Conservation (phyloP, 2,113 vertebrate genomes). For the Alligator sinensis region DNA sequence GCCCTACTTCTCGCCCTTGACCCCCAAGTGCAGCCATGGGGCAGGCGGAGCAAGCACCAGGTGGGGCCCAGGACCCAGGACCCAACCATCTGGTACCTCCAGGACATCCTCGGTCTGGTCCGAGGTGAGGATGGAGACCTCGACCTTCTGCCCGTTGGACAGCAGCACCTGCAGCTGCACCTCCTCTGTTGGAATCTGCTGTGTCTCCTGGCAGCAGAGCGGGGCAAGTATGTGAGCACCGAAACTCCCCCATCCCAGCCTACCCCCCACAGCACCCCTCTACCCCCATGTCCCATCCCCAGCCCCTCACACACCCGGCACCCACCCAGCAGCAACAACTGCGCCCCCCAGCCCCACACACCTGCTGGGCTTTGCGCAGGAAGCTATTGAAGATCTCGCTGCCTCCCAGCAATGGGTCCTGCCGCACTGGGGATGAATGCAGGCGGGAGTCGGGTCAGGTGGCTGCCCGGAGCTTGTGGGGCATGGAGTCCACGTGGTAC, state of each 20-base stretch:
- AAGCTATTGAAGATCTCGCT: slow-evolving; percentile 98
- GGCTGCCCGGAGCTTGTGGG: accelerated
- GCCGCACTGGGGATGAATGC: slow-evolving; percentile 85
- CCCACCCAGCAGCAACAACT: neutral
- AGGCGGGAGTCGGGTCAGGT: neutral
- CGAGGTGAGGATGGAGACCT: slow-evolving; percentile 91
- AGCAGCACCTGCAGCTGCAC: slow-evolving; percentile 93
- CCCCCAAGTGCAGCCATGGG: neutral
- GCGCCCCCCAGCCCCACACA: slow-evolving; percentile 49
- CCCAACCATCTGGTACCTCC: slow-evolving; percentile 83
- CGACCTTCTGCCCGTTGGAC: slow-evolving; percentile 93
- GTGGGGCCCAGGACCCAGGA: neutral
- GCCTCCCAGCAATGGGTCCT: slow-evolving; percentile 91
- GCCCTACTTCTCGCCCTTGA: neutral
- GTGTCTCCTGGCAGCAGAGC: slow-evolving; percentile 87
- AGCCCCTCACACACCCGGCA: neutral
- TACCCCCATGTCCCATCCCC: neutral
- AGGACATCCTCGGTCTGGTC: slow-evolving; percentile 97
- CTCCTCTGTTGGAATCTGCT: slow-evolving; percentile 97
- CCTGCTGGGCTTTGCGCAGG: slow-evolving; percentile 96
- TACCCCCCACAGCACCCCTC: neutral
- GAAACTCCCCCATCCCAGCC: neutral
- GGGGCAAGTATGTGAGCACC: neutral
- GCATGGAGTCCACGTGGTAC: neutral
- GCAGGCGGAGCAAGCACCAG: no score